Conservation (phyloP, 2,113 vertebrate species). For the Agelaius tricolor region DNA sequence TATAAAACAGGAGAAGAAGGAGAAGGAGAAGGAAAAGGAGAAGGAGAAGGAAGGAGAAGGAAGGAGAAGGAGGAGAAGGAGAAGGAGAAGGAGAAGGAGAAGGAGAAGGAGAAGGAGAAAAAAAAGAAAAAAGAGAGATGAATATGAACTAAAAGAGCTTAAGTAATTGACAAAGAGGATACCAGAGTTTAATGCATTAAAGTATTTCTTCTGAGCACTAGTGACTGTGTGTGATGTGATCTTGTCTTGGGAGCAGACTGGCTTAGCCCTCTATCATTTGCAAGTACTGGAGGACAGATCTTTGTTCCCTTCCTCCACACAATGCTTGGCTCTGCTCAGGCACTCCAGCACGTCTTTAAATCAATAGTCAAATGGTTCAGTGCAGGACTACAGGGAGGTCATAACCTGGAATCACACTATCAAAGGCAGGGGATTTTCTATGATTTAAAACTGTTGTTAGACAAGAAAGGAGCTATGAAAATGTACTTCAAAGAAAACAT, state of each 20-base stretch:
- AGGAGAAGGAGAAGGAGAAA: too few species aligned
- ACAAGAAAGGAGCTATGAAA: not conserved
- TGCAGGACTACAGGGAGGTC: not conserved
- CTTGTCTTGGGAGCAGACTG: not conserved
- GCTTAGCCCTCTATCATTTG: not conserved
- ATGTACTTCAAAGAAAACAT: not conserved
- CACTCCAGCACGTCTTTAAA: not conserved
- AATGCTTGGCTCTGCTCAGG: not conserved
- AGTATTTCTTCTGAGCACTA: not conserved
- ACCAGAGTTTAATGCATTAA: not conserved
- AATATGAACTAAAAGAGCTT: not conserved
- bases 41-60: not conserved
- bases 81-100: too few species aligned
- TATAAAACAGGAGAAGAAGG: too few species aligned
- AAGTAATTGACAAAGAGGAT: not conserved
- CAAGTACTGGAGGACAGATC: not conserved
- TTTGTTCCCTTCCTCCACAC: not conserved
- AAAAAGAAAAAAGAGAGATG: not conserved
- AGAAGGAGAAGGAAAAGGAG: too few species aligned
- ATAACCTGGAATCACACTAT: not conserved
- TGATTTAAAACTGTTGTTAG: not conserved
- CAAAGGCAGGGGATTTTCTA: not conserved
- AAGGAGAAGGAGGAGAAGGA: not conserved
- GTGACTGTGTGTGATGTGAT: not conserved
- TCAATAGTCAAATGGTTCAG: not conserved